These are phyloP conservation scores for Trachythela sp. DNA, from an alignment of 64 coral and sea anemone genomes.

Conservation along the genomic window DNA sequence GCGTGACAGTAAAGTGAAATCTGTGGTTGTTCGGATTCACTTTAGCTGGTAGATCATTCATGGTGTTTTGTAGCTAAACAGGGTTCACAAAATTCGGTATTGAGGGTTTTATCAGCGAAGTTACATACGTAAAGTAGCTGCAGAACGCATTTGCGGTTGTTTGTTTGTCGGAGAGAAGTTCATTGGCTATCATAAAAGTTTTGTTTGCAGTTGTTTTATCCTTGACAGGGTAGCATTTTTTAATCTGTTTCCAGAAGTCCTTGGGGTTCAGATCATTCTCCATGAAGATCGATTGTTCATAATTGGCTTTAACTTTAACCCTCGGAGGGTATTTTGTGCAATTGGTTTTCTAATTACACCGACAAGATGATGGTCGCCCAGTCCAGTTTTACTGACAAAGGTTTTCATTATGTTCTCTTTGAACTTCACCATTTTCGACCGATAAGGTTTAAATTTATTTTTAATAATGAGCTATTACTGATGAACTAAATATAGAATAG, in stretches of 20 bases:
- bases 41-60: conserved; percentile 4
- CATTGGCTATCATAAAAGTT: conserved; percentile 5
- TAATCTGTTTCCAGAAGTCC: not conserved
- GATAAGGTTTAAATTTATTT: too few species aligned
- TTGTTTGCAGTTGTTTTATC: not conserved
- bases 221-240: conserved; percentile 3
- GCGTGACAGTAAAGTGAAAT: conserved; percentile 4
- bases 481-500: too few species aligned
- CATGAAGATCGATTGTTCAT: not conserved
- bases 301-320: not conserved
- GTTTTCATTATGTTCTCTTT: not conserved
- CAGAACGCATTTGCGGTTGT: conserved; percentile 3
- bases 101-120: not conserved
- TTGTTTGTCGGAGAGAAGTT: not conserved
- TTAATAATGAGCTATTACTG: too few species aligned
- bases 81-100: not conserved
- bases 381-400: not conserved
- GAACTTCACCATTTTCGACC: too few species aligned
- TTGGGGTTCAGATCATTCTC: conserved; percentile 13
- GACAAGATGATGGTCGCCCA: not conserved
- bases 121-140: not conserved
- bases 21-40: not conserved
- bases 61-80: not conserved
- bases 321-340: conserved; percentile 11
- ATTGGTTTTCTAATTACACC: conserved; percentile 12